phyloP scores from a whole-genome alignment of 1,140 invertebrate genomes.

The Drosophila novamexicana region DNA sequence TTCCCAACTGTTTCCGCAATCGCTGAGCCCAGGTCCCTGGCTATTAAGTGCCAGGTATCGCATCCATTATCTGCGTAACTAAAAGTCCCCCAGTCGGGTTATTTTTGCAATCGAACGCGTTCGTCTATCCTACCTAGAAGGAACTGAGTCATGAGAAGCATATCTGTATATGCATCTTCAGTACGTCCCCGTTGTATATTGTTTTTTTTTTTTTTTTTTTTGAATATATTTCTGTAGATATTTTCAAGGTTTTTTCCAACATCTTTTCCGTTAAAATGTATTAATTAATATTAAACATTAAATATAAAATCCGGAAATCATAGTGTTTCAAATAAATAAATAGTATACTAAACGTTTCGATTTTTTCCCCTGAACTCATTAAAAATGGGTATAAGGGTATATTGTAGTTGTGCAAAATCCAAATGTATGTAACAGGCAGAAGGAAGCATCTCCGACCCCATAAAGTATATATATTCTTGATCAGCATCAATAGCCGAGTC shows the following conservation, averaged over 20 bases:
- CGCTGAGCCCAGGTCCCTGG: conserved; percentile 6
- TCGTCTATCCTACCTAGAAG: conserved; percentile 1
- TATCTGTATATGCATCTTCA: conserved; percentile 1
- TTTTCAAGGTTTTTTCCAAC: background rate
- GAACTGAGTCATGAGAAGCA: conserved; percentile 9
- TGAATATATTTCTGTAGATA: background rate
- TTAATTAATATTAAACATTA: too few relatives aligned
- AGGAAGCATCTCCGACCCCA: too few relatives aligned
- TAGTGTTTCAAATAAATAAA: too few relatives aligned
- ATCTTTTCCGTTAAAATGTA: too few relatives aligned
- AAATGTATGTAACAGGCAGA: too few relatives aligned
- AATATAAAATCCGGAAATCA: too few relatives aligned
- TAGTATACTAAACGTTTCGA: too few relatives aligned
- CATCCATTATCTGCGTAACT: conserved; percentile 13
- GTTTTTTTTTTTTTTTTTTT: background rate
- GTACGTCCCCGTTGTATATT: background rate
- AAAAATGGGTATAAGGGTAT: too few relatives aligned
- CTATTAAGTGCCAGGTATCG: conserved; percentile 10
- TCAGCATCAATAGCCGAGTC: too few relatives aligned
- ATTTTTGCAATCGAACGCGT: conserved; percentile 1
- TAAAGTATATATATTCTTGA: too few relatives aligned
- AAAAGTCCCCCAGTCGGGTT: conserved; percentile 28
- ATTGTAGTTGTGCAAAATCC: too few relatives aligned
- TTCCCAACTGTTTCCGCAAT: conserved; percentile 30
- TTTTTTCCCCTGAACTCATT: too few relatives aligned